These are phyloP conservation scores for Sipha maydis DNA, from an alignment of 2,888 invertebrate genomes.

Conservation along the genomic window DNA sequence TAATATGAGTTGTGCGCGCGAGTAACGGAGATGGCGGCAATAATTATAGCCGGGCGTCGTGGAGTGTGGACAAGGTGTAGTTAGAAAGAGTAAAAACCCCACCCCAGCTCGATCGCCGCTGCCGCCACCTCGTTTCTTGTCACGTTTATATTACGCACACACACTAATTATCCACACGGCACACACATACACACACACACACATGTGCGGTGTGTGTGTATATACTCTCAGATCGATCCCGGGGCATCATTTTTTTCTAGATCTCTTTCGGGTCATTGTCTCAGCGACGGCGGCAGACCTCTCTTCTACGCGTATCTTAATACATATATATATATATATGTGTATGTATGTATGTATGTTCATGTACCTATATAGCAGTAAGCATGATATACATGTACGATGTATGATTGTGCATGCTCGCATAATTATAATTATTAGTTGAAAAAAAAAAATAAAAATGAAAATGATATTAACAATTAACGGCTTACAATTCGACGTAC, in stretches of 20 bases:
- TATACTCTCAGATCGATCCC: conserved; percentile 30
- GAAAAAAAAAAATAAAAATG: too few relatives aligned
- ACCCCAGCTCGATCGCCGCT: conserved; percentile 27
- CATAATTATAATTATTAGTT: conserved; percentile 38
- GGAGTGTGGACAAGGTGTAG: conserved; percentile 58
- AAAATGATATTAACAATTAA: conserved; percentile 39
- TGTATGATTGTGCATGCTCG: background rate
- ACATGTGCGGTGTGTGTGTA: conserved; percentile 14
- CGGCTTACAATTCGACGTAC: background rate
- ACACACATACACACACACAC: conserved; percentile 40
- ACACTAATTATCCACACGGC: conserved; percentile 51
- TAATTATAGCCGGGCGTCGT: conserved; percentile 53
- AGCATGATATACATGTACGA: background rate
- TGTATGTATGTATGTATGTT: too few relatives aligned
- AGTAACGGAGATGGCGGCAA: conserved; percentile 27
- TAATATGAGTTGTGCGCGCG: conserved; percentile 37
- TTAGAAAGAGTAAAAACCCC: conserved; percentile 46
- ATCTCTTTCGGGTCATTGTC: conserved; percentile 62
- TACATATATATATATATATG: background rate
- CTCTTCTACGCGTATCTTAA: conserved; percentile 18
- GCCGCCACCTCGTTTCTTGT: conserved; percentile 44
- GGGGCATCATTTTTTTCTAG: conserved; percentile 58
- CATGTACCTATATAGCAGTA: too few relatives aligned
- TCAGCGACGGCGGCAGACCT: background rate
- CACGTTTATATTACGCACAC: conserved; percentile 49